Evolutionary conservation across 2,113 vertebrate species (phyloP).

Genomic region (Cyrtonyx montezumae): DNA sequence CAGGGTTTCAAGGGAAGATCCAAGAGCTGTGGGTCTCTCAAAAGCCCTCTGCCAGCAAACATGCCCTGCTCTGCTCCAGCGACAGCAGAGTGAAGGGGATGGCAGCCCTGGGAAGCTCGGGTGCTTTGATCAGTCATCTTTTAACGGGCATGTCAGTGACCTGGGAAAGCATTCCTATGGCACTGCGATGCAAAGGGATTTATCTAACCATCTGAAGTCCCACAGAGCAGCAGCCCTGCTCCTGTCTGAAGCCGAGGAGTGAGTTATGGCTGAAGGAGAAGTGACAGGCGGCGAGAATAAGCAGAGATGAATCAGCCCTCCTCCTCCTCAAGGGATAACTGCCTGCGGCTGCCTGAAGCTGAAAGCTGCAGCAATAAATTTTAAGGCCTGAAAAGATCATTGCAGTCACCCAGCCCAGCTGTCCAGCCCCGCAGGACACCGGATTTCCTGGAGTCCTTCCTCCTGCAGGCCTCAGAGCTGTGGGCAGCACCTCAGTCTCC

Average conservation of each 20-base stretch:
- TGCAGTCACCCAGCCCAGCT: constrained; percentile 29
- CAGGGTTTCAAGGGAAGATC: not conserved
- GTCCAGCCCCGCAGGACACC: not conserved
- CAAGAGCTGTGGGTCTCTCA: not conserved
- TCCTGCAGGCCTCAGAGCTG: not conserved
- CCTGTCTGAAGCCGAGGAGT: constrained; percentile 9
- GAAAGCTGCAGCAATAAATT: constrained; percentile 52
- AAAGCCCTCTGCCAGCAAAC: not conserved
- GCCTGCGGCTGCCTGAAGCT: constrained; percentile 24
- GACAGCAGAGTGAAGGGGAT: constrained; percentile 15
- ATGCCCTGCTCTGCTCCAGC: not conserved
- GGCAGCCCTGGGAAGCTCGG: not conserved
- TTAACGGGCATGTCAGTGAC: constrained; percentile 49
- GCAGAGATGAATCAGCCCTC: constrained; percentile 26
- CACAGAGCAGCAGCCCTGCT: constrained; percentile 44
- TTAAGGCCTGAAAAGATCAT: constrained; percentile 57
- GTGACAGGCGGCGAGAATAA: constrained; percentile 29
- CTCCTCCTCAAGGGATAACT: constrained; percentile 8
- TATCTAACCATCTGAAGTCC: constrained; percentile 60
- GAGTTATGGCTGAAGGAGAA: constrained; percentile 60
- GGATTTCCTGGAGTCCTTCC: not conserved
- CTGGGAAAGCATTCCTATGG: constrained; percentile 49
- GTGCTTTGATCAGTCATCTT: constrained; percentile 39
- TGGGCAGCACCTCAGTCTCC: not conserved
- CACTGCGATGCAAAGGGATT: constrained; percentile 54